A percentile compares a stretch with the other conserved stretches of the same genome.
These are phyloP conservation scores for Neodiprion fabricii DNA, from an alignment of 1,140 invertebrate species.

Conservation along the genomic window DNA sequence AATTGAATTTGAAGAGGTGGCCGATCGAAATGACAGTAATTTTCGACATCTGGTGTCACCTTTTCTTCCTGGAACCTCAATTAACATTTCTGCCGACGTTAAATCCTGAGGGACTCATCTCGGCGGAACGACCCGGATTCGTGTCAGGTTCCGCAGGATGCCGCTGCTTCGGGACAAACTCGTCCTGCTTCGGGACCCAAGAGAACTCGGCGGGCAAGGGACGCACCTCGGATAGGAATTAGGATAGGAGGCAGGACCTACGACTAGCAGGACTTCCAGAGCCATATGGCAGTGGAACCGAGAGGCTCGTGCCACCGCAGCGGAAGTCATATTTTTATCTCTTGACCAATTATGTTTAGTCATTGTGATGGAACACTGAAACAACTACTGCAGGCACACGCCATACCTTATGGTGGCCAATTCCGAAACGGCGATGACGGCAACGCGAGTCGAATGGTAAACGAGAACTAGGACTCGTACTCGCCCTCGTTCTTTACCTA, in stretches of 20 bases:
- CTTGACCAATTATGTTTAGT: constrained; percentile 6
- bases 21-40: constrained; percentile 1
- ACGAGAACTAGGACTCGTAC: too few species aligned
- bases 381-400: neutral
- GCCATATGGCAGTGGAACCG: constrained; percentile 1
- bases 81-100: neutral
- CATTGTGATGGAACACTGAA: constrained; percentile 5
- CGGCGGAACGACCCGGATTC: neutral
- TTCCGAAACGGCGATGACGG: neutral
- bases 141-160: neutral
- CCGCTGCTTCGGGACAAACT: neutral
- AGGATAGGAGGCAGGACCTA: neutral
- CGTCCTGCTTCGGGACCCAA: neutral
- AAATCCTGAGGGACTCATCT: neutral
- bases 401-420: constrained; percentile 2
- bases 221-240: neutral
- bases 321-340: constrained; percentile 7
- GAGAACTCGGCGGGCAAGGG: neutral
- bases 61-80: constrained; percentile 1
- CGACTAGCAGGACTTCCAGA: neutral
- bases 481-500: neutral
- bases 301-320: neutral
- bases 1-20: constrained; percentile 1
- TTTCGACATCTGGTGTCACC: constrained; percentile 2
- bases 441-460: too few species aligned